Evolutionary conservation across 2,113 vertebrate species (phyloP).

Genomic region (Fregata magnificens): DNA sequence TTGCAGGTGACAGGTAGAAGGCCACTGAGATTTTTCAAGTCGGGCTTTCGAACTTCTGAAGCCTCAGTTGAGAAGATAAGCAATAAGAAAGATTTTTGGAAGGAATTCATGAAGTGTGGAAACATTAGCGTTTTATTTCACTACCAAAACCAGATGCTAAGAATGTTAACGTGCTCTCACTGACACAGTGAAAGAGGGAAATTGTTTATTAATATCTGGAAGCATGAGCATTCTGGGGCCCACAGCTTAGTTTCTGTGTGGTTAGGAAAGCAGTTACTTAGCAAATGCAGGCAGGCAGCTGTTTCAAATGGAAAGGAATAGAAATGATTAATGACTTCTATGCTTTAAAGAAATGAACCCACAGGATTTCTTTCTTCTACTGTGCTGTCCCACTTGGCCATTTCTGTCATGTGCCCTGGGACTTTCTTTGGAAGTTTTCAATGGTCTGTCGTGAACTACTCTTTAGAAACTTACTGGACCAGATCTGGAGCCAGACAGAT

Average conservation of each 20-base stretch:
- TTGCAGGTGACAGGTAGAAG: neutral
- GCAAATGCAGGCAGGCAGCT: constrained; percentile 56
- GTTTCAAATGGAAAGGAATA: constrained; percentile 60
- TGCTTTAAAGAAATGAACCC: constrained; percentile 62
- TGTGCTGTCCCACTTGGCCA: constrained; percentile 47
- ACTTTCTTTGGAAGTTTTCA: constrained; percentile 55
- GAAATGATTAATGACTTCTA: constrained; percentile 63
- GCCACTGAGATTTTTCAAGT: neutral
- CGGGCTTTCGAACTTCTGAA: neutral
- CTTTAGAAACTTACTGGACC: constrained; percentile 59
- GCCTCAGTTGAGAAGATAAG: neutral
- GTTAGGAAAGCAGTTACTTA: constrained; percentile 44
- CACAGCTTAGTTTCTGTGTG: constrained; percentile 22
- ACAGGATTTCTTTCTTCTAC: constrained; percentile 54
- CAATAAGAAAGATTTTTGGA: neutral
- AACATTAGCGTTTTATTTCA: neutral
- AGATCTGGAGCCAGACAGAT: constrained; percentile 60
- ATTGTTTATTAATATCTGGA: constrained; percentile 52
- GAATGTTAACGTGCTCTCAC: constrained; percentile 1
- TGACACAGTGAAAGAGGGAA: constrained; percentile 21
- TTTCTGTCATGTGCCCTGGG: constrained; percentile 51
- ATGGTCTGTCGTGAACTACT: constrained; percentile 47
- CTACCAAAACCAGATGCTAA: neutral
- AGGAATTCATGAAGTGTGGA: neutral
- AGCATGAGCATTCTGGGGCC: constrained; percentile 28